These are phyloP conservation scores for Smittia sp. DNA, from an alignment of 2,888 invertebrate genomes.

Conservation along the genomic window DNA sequence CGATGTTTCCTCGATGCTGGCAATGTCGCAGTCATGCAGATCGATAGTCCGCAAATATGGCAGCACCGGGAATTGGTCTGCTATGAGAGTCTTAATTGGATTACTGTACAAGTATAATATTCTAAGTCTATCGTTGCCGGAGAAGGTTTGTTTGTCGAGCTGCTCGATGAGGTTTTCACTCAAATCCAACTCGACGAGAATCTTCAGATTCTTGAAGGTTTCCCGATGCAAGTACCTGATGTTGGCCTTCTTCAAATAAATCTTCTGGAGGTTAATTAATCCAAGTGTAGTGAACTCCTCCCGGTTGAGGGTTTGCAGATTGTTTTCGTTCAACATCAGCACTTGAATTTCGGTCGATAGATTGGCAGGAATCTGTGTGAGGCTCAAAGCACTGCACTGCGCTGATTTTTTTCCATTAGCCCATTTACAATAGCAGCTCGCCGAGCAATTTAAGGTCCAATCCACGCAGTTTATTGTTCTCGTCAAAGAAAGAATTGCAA, in stretches of 20 bases:
- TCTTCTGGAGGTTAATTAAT: conserved; percentile 78
- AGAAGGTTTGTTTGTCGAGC: conserved; percentile 75
- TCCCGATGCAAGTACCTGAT: conserved; percentile 74
- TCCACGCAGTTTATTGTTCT: conserved; percentile 57
- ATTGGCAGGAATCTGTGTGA: conserved; percentile 71
- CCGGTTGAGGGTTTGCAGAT: conserved; percentile 69
- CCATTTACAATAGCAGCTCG: conserved; percentile 88
- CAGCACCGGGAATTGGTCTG: conserved; percentile 77
- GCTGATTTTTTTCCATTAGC: conserved; percentile 88
- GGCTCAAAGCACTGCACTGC: conserved; percentile 75
- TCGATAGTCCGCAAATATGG: conserved; percentile 78
- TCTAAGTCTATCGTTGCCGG: conserved; percentile 78
- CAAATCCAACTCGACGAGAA: conserved; percentile 82
- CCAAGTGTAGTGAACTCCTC: conserved; percentile 77
- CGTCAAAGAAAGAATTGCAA: conserved; percentile 34
- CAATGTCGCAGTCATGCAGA: conserved; percentile 75
- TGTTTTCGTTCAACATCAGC: conserved; percentile 78
- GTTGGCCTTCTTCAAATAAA: conserved; percentile 74
- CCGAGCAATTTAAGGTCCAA: conserved; percentile 81
- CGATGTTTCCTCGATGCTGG: conserved; percentile 71
- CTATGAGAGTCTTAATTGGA: conserved; percentile 68
- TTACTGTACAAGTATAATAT: conserved; percentile 78
- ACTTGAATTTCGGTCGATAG: conserved; percentile 71
- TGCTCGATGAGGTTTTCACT: conserved; percentile 75
- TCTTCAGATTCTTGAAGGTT: conserved; percentile 82